These are phyloP conservation scores for Anthrax anthrax DNA, from an alignment of 2,888 invertebrate genomes.

Conservation along the genomic window DNA sequence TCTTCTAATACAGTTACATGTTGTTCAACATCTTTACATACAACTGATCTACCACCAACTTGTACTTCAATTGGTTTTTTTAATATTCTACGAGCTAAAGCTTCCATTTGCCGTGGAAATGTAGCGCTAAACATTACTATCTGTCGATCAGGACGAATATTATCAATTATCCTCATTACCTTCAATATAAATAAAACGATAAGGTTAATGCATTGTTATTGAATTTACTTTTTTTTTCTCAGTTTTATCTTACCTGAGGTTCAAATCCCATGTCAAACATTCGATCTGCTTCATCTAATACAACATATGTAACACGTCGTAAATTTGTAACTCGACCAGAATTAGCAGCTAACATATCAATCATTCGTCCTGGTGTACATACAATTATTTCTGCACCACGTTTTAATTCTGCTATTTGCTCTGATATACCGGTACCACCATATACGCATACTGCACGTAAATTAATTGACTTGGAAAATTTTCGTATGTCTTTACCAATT, in stretches of 20 bases:
- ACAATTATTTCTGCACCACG: conserved; percentile 96
- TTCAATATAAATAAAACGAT: conserved; percentile 22
- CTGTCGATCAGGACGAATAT: conserved; percentile 90
- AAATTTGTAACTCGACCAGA: conserved; percentile 95
- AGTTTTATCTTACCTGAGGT: conserved; percentile 26
- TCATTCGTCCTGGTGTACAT: conserved; percentile 98
- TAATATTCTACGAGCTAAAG: conserved; percentile 82
- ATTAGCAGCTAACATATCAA: conserved; percentile 98
- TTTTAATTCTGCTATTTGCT: conserved; percentile 86
- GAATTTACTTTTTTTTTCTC: not conserved
- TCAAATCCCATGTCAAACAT: conserved; percentile 99
- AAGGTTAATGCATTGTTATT: not conserved
- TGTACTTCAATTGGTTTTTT: conserved; percentile 93
- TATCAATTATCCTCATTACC: conserved; percentile 96
- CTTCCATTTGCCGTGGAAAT: conserved; percentile 98
- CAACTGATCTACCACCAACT: conserved; percentile 92
- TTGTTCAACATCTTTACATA: conserved; percentile 96
- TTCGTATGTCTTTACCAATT: conserved; percentile 91
- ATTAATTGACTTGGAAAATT: conserved; percentile 78
- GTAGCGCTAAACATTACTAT: conserved; percentile 99
- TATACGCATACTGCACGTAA: conserved; percentile 91
- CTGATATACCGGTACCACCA: conserved; percentile 92
- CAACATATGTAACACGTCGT: conserved; percentile 90
- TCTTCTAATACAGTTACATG: conserved; percentile 88
- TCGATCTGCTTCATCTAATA: conserved; percentile 95